Evolutionary conservation across 2,797 vertebrate species (phyloP).

Genomic region (Potorous gilbertii): DNA sequence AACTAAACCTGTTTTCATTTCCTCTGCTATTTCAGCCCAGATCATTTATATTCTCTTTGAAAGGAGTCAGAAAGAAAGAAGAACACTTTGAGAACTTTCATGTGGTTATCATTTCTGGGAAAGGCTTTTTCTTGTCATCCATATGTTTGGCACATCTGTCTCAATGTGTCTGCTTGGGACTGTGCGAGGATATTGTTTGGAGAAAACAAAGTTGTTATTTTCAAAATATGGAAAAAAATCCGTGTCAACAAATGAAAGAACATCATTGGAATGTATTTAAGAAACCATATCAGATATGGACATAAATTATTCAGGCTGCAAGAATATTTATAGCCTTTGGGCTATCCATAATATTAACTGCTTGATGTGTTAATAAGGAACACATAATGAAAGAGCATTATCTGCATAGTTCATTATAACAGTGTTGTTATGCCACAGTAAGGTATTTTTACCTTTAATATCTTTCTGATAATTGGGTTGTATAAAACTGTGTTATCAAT

Average conservation of each 20-base stretch:
- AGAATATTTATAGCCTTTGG: constrained; percentile 34
- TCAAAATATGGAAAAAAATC: constrained; percentile 51
- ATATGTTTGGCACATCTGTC: constrained; percentile 9
- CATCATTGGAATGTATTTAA: constrained; percentile 25
- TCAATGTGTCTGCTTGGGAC: not conserved
- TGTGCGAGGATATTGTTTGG: constrained; percentile 20
- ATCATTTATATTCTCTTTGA: constrained; percentile 50
- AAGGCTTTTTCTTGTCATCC: constrained; percentile 9
- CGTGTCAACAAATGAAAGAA: constrained; percentile 45
- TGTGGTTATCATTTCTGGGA: constrained; percentile 56
- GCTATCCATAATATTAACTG: not conserved
- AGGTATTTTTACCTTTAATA: constrained; percentile 28
- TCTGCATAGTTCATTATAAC: constrained; percentile 37
- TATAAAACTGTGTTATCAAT: constrained; percentile 13
- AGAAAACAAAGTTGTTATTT: constrained; percentile 22
- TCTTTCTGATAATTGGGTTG: constrained; percentile 10
- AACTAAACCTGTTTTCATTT: not conserved
- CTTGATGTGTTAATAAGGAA: not conserved
- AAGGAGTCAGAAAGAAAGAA: constrained; percentile 44
- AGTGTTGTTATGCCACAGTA: not conserved
- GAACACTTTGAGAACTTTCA: constrained; percentile 33
- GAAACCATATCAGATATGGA: not conserved
- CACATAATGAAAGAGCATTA: not conserved
- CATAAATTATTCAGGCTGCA: constrained; percentile 36
- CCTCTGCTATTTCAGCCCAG: not conserved